Conservation (phyloP, 2,797 vertebrate species). For the Rhyacichthys aspro region DNA sequence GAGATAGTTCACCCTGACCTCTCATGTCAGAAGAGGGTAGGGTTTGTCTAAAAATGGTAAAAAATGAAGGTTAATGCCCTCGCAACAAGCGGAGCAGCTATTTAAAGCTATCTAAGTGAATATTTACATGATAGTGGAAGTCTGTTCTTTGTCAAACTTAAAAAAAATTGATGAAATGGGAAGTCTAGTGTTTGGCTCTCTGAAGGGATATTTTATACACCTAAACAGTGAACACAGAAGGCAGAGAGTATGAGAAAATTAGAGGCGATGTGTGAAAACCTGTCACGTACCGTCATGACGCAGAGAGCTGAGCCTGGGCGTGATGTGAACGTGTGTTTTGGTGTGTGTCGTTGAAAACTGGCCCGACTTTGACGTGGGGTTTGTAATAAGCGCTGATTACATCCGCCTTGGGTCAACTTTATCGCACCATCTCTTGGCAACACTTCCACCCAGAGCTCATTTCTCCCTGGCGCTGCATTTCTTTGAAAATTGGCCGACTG, state of each 20-base stretch:
- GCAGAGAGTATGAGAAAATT: background rate
- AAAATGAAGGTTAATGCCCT: slow-evolving; percentile 79
- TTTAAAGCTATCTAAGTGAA: slow-evolving; percentile 83
- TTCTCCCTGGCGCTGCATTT: slow-evolving; percentile 9
- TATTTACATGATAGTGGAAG: slow-evolving; percentile 81
- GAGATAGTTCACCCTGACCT: slow-evolving; percentile 78
- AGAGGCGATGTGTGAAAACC: background rate
- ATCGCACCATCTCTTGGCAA: slow-evolving; percentile 67
- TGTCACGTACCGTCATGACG: background rate
- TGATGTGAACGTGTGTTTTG: slow-evolving; percentile 60
- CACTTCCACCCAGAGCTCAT: slow-evolving; percentile 67
- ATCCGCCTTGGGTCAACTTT: slow-evolving; percentile 74
- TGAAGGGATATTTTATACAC: slow-evolving; percentile 27
- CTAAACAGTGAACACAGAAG: slow-evolving; percentile 27
- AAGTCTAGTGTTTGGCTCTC: slow-evolving; percentile 45
- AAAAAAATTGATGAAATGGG: slow-evolving; percentile 65
- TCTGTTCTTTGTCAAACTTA: slow-evolving; percentile 75
- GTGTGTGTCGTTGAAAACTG: slow-evolving; percentile 44
- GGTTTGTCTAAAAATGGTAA: slow-evolving; percentile 81
- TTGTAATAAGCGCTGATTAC: slow-evolving; percentile 74
- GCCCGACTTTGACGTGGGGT: slow-evolving; percentile 71
- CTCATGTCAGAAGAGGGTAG: slow-evolving; percentile 72
- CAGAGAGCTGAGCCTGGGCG: slow-evolving; percentile 5
- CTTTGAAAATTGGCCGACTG: background rate
- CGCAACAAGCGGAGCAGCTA: slow-evolving; percentile 76